Evolutionary conservation across 2,888 invertebrate species (phyloP).

Genomic region (Pyrrhia umbra): DNA sequence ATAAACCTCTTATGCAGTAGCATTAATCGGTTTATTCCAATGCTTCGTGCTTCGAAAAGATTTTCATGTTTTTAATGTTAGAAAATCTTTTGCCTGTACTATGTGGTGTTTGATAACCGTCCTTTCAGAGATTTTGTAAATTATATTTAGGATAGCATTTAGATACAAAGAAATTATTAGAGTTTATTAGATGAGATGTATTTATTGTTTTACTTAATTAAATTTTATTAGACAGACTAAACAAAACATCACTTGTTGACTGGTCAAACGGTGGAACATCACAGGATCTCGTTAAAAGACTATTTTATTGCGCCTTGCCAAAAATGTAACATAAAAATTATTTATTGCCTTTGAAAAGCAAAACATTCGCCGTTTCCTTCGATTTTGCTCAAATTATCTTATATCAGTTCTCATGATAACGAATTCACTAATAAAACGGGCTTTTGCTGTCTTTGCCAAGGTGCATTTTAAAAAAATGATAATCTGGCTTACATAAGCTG

Average conservation of each 20-base stretch:
- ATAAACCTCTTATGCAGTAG: too few species aligned
- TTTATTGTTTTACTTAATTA: slow-evolving; percentile 71
- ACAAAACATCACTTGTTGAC: slow-evolving; percentile 81
- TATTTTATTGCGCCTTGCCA: slow-evolving; percentile 85
- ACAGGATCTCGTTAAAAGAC: slow-evolving; percentile 86
- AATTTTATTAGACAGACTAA: slow-evolving; percentile 64
- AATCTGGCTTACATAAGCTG: slow-evolving; percentile 13
- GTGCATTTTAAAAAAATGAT: neutral
- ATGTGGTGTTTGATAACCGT: slow-evolving; percentile 48
- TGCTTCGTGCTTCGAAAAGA: too few species aligned
- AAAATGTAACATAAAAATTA: slow-evolving; percentile 71
- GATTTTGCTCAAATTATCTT: slow-evolving; percentile 74
- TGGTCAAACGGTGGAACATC: slow-evolving; percentile 79
- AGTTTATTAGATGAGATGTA: slow-evolving; percentile 60
- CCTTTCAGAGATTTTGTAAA: slow-evolving; percentile 50
- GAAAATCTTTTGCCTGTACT: neutral
- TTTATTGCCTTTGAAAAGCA: slow-evolving; percentile 65
- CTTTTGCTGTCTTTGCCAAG: slow-evolving; percentile 25
- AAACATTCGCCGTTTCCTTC: slow-evolving; percentile 58
- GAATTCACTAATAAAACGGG: slow-evolving; percentile 49
- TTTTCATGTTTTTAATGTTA: neutral
- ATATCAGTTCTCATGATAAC: slow-evolving; percentile 71
- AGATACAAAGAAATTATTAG: slow-evolving; percentile 65
- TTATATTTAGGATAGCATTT: slow-evolving; percentile 56
- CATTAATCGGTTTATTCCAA: neutral